phyloP scores from a whole-genome alignment of 2,888 invertebrate species.

The Agrochola macilenta region DNA sequence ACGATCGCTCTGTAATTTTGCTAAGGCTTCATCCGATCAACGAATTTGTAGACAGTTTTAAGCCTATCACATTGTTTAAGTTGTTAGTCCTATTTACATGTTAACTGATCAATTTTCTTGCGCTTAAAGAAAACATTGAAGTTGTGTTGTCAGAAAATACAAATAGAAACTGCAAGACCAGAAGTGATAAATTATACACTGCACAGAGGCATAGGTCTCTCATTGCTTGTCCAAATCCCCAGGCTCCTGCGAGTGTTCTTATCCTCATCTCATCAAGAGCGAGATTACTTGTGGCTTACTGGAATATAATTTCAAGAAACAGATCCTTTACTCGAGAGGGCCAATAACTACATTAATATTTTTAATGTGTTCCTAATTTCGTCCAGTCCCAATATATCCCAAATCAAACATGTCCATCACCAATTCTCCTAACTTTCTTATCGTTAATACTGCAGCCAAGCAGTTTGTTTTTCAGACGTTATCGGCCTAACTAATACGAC shows the following conservation, averaged over 20 bases:
- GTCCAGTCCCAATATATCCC: neutral
- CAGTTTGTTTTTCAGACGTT: slow-evolving; percentile 58
- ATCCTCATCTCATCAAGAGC: neutral
- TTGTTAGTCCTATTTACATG: slow-evolving; percentile 24
- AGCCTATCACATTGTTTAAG: slow-evolving; percentile 37
- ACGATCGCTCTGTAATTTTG: slow-evolving; percentile 49
- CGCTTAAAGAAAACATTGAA: slow-evolving; percentile 5
- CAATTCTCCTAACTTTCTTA: slow-evolving; percentile 46
- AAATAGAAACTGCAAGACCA: neutral
- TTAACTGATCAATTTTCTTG: slow-evolving; percentile 3
- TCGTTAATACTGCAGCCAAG: slow-evolving; percentile 20
- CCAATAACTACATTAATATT: neutral
- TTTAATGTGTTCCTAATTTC: neutral
- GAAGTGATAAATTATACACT: neutral
- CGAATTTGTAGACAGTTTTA: slow-evolving; percentile 43
- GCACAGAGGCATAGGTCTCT: too few species aligned
- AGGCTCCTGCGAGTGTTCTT: neutral
- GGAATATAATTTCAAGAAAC: neutral
- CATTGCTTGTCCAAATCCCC: neutral
- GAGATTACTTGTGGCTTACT: neutral
- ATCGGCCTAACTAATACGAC: slow-evolving; percentile 61
- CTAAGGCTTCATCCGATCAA: slow-evolving; percentile 68
- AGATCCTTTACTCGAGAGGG: neutral
- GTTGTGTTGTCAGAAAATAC: neutral
- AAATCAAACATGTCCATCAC: neutral